Evolutionary conservation across 2,888 invertebrate genomes (phyloP), one percentile per base, ranked within the genome.

Genomic region (Tridacna crocea): DNA sequence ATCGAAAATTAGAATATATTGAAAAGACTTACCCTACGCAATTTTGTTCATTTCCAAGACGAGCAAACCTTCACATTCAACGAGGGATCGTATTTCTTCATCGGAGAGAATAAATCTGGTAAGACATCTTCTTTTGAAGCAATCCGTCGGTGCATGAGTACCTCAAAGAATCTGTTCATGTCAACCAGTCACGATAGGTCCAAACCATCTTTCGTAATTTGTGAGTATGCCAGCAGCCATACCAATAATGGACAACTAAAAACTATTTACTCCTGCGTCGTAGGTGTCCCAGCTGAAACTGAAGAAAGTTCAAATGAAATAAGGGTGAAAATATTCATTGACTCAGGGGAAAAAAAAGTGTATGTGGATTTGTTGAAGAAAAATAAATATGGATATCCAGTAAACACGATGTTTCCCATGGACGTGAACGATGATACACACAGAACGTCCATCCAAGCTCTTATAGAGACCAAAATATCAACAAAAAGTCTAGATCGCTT

Each of bases 11-110:
- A n/a, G n/a, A n/a, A n/a, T n/a, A 76, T 76, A 68, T 36, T 76
- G 48, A 66, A 48, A 27, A 47, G 58, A 27, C 10, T 76, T 8
- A 68, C 24, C n/a, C 55, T 76, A 4, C 47, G 51, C 36, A 76
- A 76, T 46, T 76, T 76, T 58, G 76, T 76, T 4, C 76, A 68
- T 58, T 76, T 76, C 26, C 24, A 55, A n/a, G 76, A 76, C 3
- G 68, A 68, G 27, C 11, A 66, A 13, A 60, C 26, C 2, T 15
- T 68, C 48, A 27, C 22, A 10, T 65, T 65, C 19, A 10, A 65
- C 27, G 24, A n/a, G 22, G 61, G 77, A 10, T 11, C 72, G 10
- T 22, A 46, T 22, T 60, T 70, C 27, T 77, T 77, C n/a, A 60
- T 77, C n/a, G 77, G 70, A 17, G 65, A 47, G 19, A 77, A 76